A percentile compares a stretch with the other conserved stretches of the same genome.
Conservation (phyloP, 2,113 vertebrate species). For the Tor tambroides region DNA sequence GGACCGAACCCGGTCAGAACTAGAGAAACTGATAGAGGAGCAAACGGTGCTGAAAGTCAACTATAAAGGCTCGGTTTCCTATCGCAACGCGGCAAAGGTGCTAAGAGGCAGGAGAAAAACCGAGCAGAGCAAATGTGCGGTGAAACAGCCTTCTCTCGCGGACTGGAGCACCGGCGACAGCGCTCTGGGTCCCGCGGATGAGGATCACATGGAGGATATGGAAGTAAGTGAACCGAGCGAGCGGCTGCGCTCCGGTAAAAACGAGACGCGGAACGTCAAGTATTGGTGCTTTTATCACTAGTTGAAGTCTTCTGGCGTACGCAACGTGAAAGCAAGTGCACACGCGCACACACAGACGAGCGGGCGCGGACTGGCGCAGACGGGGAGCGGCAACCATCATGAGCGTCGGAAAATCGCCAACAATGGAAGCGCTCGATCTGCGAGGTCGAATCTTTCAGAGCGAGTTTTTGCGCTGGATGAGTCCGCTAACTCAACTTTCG, state of each 20-base stretch:
- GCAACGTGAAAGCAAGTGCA: constrained; percentile 75
- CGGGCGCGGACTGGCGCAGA: constrained; percentile 76
- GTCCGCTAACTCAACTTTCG: not conserved
- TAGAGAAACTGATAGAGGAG: constrained; percentile 89
- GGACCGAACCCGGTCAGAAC: constrained; percentile 87
- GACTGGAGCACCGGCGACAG: constrained; percentile 78
- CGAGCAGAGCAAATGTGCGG: constrained; percentile 74
- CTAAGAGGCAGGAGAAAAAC: constrained; percentile 82
- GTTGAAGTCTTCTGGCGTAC: constrained; percentile 51
- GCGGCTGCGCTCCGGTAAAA: not conserved
- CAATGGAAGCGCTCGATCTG: constrained; percentile 72
- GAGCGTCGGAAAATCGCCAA: constrained; percentile 63
- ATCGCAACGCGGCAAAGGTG: constrained; percentile 88
- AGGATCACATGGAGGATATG: constrained; percentile 73
- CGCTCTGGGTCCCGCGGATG: constrained; percentile 74
- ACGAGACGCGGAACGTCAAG: constrained; percentile 3
- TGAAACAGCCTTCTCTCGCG: constrained; percentile 76
- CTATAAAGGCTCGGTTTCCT: constrained; percentile 92
- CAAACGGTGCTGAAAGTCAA: constrained; percentile 90
- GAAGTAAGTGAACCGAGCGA: constrained; percentile 66
- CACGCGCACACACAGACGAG: constrained; percentile 65
- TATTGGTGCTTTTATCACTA: not conserved
- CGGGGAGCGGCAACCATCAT: constrained; percentile 80
- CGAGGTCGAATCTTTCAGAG: not conserved
- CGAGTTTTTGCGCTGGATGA: not conserved